Evolutionary conservation across 2,113 vertebrate genomes (phyloP), one percentile per base, ranked within the genome.

Genomic region (Corydoras maculifer): DNA sequence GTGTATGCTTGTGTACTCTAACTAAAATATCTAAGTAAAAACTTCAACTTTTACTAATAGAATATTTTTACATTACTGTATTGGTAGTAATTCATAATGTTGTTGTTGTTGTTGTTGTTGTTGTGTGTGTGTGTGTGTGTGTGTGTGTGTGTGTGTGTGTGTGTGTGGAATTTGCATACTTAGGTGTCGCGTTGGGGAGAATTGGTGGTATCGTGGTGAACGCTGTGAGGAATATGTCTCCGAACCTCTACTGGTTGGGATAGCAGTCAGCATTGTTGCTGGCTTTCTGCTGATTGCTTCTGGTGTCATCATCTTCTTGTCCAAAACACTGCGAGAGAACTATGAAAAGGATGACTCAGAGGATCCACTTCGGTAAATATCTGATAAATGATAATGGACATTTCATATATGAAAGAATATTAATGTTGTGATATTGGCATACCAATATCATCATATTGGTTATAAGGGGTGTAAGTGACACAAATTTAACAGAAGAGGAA

Each of bases 171-270:
- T 43, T 43, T 43, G 35, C 35, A 43, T 2, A 43, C 7, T 5
- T 5, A 98, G 97, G 69, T 99, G 96, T 78, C 92, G 91, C 3
- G 94, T 96, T 0, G 94, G 97, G 63, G 93, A 95, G 81, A 95
- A 95, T 82, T 98, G 96, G 94, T 98, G 95, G 94, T 98, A 94
- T 70, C 92, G 94, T 9, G 97, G 95, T 0, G 91, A 98, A 66
- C 96, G 91, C 80, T 99, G 96, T 58, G 86, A 90, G 74, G 94
- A 98, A 70, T 95, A 91, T 0, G 92, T 98, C 13, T 99, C 95
- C 0, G 96, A 96, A 79, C 90, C 94, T 0, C 79, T 95, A 68
- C 91, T 98, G 14, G 93, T 98, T 2, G 92, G 91, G 31, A 90
- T 96, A 31, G 91, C 93, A 5, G 86, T 98, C 0, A 91, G 88